Evolutionary conservation across 35 echinoderm and acorn worm species (phyloP), one percentile per base, ranked within the genome.

Genomic region (Heliocidaris erythrogramma): DNA sequence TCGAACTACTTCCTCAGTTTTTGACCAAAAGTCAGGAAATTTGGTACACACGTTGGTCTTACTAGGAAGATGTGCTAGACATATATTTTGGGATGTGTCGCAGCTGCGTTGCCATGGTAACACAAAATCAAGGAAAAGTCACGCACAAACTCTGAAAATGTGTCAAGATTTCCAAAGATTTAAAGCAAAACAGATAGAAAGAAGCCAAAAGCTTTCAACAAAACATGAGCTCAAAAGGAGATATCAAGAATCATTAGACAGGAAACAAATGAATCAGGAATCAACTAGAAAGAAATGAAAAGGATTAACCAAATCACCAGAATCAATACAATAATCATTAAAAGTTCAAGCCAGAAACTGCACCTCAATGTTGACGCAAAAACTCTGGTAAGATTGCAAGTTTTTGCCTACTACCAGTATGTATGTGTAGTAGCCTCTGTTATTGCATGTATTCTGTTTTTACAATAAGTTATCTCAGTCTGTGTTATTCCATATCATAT

Each of bases 261-360:
- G 92, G 60, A 2, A 59, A 56, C 30, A 59, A n/a, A 24, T 56
- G 48, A 30, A 59, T 93, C 92, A 93, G 61, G 60, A 10, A 59
- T 18, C 61, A 71, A 71, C 61, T 71, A 71, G 61, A 71, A 71
- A 71, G 61, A n/a, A n/a, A n/a, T n/a, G n/a, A n/a, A n/a, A n/a
- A n/a, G n/a, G n/a, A n/a, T n/a, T n/a, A n/a, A n/a, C n/a, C n/a
- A 71, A 93, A 71, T 71, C 61, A 71, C 61, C 61, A 71, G 61
- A 71, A 71, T 71, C 61, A 93, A 49, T 59, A 53, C 49, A 93
- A 7, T 56, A 8, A 93, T 93, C 21, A 59, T 59, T 10, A 59
- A 93, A n/a, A n/a, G n/a, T n/a, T n/a, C n/a, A 18, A 48, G 48
- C 29, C 49, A 56, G 2, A 24, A 93, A 10, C 60, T 93, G 49